Conservation (phyloP, 2,113 vertebrate species). For the Cottus gobio region DNA sequence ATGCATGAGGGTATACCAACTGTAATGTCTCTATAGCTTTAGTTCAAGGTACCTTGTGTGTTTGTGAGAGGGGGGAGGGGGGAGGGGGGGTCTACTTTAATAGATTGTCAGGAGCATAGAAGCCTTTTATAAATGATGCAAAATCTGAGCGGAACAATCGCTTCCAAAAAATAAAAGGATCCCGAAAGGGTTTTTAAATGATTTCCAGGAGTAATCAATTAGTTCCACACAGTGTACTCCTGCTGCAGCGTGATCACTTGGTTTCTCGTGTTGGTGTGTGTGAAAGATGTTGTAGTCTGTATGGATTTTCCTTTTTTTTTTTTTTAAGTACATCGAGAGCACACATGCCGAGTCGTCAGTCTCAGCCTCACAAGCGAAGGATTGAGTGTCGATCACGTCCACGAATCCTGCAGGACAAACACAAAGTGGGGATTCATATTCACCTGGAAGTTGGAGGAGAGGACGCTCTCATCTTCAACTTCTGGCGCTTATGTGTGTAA, state of each 20-base stretch:
- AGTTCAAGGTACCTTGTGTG: too few species aligned
- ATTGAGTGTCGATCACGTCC: neutral
- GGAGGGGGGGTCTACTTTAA: constrained; percentile 40
- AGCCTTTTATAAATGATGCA: constrained; percentile 44
- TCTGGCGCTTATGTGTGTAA: neutral
- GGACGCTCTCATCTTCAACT: constrained; percentile 7
- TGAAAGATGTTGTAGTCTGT: neutral
- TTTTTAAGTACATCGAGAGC: neutral
- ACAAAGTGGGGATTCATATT: constrained; percentile 27
- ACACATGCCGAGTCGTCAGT: neutral
- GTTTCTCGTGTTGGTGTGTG: neutral
- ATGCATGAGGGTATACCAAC: neutral
- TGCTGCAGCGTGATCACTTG: constrained; percentile 1
- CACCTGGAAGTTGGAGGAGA: constrained; percentile 50
- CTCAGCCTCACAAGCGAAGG: neutral
- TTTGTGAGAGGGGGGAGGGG: too few species aligned
- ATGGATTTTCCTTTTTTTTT: constrained; percentile 19
- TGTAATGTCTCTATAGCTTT: too few species aligned
- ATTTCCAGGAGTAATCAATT: constrained; percentile 65
- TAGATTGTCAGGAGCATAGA: constrained; percentile 55
- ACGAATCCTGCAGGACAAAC: neutral
- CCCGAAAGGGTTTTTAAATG: constrained; percentile 52
- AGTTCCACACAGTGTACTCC: constrained; percentile 61
- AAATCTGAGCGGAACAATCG: constrained; percentile 46
- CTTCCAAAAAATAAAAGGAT: constrained; percentile 38